A percentile compares a stretch with the other conserved stretches of the same genome.
Evolutionary conservation across 2,113 vertebrate species (phyloP).

Genomic region (Stegastes partitus): DNA sequence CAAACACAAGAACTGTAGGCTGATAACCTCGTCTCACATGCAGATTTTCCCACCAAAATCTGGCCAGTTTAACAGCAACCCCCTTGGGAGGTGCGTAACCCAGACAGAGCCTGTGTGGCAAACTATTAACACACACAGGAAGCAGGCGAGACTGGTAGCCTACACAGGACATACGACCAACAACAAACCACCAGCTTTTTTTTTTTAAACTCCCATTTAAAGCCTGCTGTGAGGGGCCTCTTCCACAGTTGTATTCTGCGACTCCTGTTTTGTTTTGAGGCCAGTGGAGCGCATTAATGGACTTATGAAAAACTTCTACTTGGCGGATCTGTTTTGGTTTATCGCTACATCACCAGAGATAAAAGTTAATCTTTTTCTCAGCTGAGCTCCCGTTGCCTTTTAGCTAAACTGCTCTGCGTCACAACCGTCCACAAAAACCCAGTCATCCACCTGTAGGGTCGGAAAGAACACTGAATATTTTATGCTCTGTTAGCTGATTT

Average conservation of each 20-base stretch:
- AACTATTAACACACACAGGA: conserved; percentile 76
- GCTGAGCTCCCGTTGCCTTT: conserved; percentile 29
- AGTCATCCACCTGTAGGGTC: conserved; percentile 10
- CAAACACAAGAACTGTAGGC: background rate
- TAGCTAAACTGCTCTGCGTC: conserved; percentile 41
- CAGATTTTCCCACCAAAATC: conserved; percentile 60
- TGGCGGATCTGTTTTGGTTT: background rate
- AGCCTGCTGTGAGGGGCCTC: conserved; percentile 61
- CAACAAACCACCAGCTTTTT: conserved; percentile 65
- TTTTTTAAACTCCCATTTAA: conserved; percentile 58
- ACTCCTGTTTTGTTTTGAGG: conserved; percentile 51
- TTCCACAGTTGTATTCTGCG: conserved; percentile 35
- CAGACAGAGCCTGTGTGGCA: conserved; percentile 69
- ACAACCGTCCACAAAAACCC: background rate
- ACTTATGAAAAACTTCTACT: conserved; percentile 4
- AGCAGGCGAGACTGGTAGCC: conserved; percentile 78
- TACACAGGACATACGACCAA: conserved; percentile 73
- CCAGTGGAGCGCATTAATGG: background rate
- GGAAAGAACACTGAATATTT: conserved; percentile 39
- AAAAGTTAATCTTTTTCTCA: background rate
- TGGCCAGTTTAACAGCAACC: conserved; percentile 48
- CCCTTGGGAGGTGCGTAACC: conserved; percentile 60
- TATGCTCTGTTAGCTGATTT: conserved; percentile 11
- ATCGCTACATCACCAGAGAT: conserved; percentile 3
- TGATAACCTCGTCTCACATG: background rate